Evolutionary conservation across 2,888 invertebrate species (phyloP).

Genomic region (Thymelicus lineola): DNA sequence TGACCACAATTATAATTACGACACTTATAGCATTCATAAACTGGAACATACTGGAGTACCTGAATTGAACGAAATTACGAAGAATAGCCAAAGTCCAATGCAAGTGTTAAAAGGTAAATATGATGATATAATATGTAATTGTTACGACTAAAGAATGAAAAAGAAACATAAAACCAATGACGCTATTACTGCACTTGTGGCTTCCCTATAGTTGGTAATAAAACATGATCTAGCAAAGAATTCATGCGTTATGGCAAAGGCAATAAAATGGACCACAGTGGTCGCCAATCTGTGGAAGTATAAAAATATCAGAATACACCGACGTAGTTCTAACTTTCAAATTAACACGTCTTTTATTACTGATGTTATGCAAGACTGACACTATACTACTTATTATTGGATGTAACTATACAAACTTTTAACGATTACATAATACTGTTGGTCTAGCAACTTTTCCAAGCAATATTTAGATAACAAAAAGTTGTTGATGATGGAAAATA

Average conservation of each 20-base stretch:
- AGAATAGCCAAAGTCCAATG: not conserved
- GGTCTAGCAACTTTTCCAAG: no score
- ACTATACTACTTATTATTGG: not conserved
- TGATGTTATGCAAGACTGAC: not conserved
- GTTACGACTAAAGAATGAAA: conserved; percentile 28
- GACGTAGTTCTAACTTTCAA: conserved; percentile 24
- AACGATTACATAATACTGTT: no score
- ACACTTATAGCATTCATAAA: no score
- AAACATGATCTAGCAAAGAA: conserved; percentile 45
- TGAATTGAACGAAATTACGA: not conserved
- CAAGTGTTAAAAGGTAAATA: not conserved
- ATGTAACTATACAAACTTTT: not conserved
- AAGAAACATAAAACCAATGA: conserved; percentile 44
- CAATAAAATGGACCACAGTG: conserved; percentile 46
- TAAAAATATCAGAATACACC: conserved; percentile 39
- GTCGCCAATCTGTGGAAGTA: conserved; percentile 41
- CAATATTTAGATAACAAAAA: no score
- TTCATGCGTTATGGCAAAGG: conserved; percentile 46
- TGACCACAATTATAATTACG: no score
- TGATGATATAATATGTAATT: not conserved
- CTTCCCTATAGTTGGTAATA: conserved; percentile 36
- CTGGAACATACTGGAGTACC: not conserved
- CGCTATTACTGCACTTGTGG: conserved; percentile 25
- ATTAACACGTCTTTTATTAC: conserved; percentile 24
- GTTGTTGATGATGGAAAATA: no score